Conservation (phyloP, 2,797 vertebrate species). For the Setipinna tenuifilis region DNA sequence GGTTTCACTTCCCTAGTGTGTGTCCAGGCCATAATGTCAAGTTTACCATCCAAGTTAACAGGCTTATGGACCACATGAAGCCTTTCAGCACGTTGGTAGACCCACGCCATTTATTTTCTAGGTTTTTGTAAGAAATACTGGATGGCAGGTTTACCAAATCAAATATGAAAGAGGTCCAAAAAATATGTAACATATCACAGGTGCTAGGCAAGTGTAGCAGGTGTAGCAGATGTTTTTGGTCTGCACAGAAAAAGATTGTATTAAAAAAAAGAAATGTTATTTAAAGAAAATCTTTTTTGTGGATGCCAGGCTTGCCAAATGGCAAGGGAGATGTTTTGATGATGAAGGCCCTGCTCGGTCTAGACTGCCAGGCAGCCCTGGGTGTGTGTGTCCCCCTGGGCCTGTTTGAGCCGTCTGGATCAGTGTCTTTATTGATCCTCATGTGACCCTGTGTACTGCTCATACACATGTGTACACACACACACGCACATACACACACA, state of each 20-base stretch:
- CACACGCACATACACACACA: neutral
- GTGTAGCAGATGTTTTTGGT: no score
- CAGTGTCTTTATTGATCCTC: conserved; percentile 1
- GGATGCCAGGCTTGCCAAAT: neutral
- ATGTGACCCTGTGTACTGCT: neutral
- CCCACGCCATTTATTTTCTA: no score
- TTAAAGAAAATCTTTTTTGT: no score
- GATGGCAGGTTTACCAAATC: neutral
- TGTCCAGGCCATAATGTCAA: neutral
- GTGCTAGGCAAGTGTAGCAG: no score
- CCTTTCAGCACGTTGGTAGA: neutral
- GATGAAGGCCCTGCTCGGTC: neutral
- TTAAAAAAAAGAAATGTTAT: no score
- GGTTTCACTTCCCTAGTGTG: neutral
- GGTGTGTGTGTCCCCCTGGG: neutral
- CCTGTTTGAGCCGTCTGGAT: neutral
- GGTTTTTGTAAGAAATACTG: neutral
- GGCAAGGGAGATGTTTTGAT: neutral
- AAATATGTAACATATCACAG: no score
- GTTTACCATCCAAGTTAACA: neutral
- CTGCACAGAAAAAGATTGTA: no score
- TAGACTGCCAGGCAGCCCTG: neutral
- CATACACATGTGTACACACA: no score
- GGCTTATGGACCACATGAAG: neutral
- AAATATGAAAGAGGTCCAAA: no score